These are phyloP conservation scores for Thymallus thymallus DNA, from an alignment of 2,113 vertebrate genomes.

Conservation along the genomic window DNA sequence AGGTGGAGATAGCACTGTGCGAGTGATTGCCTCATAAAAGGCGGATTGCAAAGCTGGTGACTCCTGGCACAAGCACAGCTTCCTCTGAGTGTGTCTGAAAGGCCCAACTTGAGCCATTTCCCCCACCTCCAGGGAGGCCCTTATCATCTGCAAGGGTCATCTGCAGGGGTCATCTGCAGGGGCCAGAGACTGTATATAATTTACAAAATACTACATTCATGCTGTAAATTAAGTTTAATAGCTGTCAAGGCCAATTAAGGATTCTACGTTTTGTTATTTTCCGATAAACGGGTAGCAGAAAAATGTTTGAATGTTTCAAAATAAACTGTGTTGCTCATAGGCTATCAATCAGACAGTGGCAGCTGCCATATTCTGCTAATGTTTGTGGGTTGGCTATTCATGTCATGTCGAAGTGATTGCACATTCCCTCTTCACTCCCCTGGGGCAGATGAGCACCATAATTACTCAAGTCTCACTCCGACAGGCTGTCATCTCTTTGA, in stretches of 20 bases:
- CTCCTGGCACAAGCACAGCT: slow-evolving; percentile 51
- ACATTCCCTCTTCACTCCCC: slow-evolving; percentile 39
- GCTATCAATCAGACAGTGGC: slow-evolving; percentile 56
- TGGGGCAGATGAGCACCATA: slow-evolving; percentile 42
- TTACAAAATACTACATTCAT: slow-evolving; percentile 73
- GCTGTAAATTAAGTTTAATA: slow-evolving; percentile 77
- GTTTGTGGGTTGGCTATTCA: slow-evolving; percentile 52
- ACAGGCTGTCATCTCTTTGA: slow-evolving; percentile 53
- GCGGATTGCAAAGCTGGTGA: slow-evolving; percentile 48
- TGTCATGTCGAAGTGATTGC: slow-evolving; percentile 65
- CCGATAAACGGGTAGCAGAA: slow-evolving; percentile 63
- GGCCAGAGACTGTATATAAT: slow-evolving; percentile 72
- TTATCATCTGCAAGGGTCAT: slow-evolving; percentile 69
- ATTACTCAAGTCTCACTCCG: slow-evolving; percentile 54
- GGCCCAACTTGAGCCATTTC: slow-evolving; percentile 71
- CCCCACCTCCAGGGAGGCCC: slow-evolving; percentile 53
- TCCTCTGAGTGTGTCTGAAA: slow-evolving; percentile 64
- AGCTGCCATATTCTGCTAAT: slow-evolving; percentile 56
- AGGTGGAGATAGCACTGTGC: slow-evolving; percentile 64
- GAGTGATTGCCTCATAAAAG: slow-evolving; percentile 44
- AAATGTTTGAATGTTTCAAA: slow-evolving; percentile 52
- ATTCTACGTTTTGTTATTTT: slow-evolving; percentile 61
- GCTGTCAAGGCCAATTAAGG: slow-evolving; percentile 67
- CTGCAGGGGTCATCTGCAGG: slow-evolving; percentile 53
- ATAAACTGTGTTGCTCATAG: slow-evolving; percentile 21